Evolutionary conservation across 2,113 vertebrate genomes (phyloP).

Genomic region (Paradisaea rubra): DNA sequence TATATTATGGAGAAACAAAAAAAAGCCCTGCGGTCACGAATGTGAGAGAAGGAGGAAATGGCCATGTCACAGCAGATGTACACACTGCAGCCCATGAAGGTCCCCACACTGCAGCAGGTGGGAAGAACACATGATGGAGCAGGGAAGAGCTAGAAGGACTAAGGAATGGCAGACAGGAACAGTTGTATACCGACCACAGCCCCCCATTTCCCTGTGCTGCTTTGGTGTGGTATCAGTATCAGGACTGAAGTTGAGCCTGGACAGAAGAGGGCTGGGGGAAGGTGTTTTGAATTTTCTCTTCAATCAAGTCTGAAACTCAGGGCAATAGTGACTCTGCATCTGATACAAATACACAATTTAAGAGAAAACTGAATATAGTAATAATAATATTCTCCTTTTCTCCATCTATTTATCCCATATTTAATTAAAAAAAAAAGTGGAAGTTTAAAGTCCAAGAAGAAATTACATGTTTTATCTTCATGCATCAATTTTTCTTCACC

Average conservation of each 20-base stretch:
- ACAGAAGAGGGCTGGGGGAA: accelerated
- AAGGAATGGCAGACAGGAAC: not conserved
- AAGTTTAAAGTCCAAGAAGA: not conserved
- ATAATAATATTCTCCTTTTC: not conserved
- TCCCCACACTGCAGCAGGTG: not conserved
- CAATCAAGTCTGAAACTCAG: not conserved
- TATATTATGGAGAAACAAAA: not conserved
- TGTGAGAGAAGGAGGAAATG: not conserved
- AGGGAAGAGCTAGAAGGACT: not conserved
- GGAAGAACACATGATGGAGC: not conserved
- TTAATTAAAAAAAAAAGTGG: not conserved
- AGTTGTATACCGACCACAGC: not conserved
- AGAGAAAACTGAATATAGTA: not conserved
- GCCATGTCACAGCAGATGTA: not conserved
- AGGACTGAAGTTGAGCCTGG: not conserved
- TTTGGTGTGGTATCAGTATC: not conserved
- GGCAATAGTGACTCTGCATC: not conserved
- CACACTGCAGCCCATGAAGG: not conserved
- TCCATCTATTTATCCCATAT: not conserved
- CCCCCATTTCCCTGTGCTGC: not conserved
- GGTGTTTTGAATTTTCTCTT: not conserved
- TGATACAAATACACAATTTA: not conserved
- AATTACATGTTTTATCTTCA: not conserved
- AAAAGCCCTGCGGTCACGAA: not conserved
- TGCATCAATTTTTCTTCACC: not conserved